Percentiles rank a stretch among this genome's conserved stretches.
Evolutionary conservation across 2,888 invertebrate species (phyloP).

Genomic region (Germaria angustata): DNA sequence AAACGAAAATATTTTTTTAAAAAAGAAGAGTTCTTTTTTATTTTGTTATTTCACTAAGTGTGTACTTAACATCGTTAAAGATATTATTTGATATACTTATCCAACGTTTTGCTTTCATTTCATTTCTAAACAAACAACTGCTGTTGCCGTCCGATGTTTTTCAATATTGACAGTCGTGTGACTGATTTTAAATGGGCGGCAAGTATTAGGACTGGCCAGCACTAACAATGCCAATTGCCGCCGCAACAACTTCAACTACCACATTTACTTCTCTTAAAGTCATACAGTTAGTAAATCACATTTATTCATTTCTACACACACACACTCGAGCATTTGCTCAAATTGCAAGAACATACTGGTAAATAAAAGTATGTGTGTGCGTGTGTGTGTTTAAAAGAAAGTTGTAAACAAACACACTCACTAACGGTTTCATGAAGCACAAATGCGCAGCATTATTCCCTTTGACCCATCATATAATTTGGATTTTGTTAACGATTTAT

Average conservation of each 20-base stretch:
- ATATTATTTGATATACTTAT: conserved; percentile 39
- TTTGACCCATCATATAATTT: conserved; percentile 34
- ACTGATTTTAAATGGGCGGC: conserved; percentile 34
- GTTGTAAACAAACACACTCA: conserved; percentile 20
- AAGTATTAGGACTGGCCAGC: conserved; percentile 22
- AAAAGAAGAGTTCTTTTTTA: background rate
- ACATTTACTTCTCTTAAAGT: conserved; percentile 13
- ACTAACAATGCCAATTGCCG: conserved; percentile 5
- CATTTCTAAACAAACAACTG: conserved; percentile 36
- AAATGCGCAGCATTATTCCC: conserved; percentile 14
- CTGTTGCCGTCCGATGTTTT: conserved; percentile 32
- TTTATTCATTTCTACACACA: conserved; percentile 5
- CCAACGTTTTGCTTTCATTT: background rate
- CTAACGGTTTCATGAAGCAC: background rate
- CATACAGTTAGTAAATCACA: conserved; percentile 43
- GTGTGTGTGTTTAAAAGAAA: conserved; percentile 22
- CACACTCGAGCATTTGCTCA: background rate
- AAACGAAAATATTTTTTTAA: background rate
- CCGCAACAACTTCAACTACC: background rate
- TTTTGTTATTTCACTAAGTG: conserved; percentile 7
- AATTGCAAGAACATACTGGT: background rate
- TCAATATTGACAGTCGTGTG: conserved; percentile 42
- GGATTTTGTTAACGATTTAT: conserved; percentile 31
- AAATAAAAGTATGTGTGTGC: background rate
- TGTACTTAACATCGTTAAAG: conserved; percentile 37